Conservation (phyloP, 1,140 invertebrate species). For the Scylla paramamosain region DNA sequence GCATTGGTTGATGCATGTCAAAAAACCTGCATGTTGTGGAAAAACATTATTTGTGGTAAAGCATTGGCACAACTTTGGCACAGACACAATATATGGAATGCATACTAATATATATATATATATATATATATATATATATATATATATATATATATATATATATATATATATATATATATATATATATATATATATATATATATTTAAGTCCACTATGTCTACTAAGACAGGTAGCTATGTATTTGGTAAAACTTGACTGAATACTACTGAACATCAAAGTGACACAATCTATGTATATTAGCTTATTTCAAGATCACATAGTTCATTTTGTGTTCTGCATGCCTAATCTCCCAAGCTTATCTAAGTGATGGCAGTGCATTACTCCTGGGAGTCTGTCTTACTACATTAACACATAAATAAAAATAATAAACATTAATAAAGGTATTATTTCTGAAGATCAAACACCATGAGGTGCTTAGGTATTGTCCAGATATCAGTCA, state of each 20-base stretch:
- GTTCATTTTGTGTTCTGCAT: conserved; percentile 11
- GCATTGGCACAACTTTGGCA: conserved; percentile 18
- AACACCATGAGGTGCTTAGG: too few species aligned
- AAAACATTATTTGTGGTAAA: background rate
- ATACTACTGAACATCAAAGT: background rate
- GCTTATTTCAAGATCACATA: background rate
- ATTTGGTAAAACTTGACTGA: background rate
- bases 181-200: background rate
- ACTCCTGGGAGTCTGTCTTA: conserved; percentile 23
- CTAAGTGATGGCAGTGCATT: conserved; percentile 22
- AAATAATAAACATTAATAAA: background rate
- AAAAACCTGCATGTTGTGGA: background rate
- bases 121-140: too few species aligned
- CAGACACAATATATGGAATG: background rate
- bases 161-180: too few species aligned
- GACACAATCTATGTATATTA: background rate
- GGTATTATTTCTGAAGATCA: too few species aligned
- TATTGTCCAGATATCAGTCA: too few species aligned
- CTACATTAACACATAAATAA: conserved; percentile 15
- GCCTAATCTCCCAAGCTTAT: background rate
- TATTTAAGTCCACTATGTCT: background rate
- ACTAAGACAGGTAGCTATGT: background rate
- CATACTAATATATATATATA: background rate
- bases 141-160: too few species aligned
- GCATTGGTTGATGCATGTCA: background rate